Conservation (phyloP, 2,113 vertebrate genomes). For the Coturnix japonica region DNA sequence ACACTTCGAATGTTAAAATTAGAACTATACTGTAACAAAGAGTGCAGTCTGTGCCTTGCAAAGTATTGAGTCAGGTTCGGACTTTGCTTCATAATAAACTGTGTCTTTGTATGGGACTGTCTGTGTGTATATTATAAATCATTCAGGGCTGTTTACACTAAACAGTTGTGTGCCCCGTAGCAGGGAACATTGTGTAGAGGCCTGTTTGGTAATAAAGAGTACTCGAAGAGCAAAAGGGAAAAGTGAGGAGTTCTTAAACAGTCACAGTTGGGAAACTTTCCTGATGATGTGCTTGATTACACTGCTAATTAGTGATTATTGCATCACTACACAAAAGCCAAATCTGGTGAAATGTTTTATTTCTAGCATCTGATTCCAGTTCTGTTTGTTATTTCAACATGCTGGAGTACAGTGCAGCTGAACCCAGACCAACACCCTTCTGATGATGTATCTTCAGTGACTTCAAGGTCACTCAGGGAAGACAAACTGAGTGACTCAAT, state of each 20-base stretch:
- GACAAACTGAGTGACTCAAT: background rate
- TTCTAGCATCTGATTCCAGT: background rate
- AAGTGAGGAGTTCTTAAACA: background rate
- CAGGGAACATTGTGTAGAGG: background rate
- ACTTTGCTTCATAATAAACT: slow-evolving; percentile 17
- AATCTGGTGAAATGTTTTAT: background rate
- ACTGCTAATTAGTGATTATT: background rate
- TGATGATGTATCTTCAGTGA: background rate
- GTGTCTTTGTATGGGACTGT: background rate
- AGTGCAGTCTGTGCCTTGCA: background rate
- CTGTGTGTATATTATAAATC: background rate
- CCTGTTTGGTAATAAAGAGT: background rate
- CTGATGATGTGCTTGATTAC: background rate
- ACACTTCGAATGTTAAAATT: background rate
- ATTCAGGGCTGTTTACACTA: background rate
- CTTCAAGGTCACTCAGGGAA: slow-evolving; percentile 66
- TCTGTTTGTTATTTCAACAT: slow-evolving; percentile 66
- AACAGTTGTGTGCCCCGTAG: background rate
- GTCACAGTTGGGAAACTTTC: background rate
- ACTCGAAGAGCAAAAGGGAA: background rate
- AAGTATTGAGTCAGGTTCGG: background rate
- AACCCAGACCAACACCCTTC: slow-evolving; percentile 42
- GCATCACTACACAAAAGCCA: background rate
- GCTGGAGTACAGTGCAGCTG: background rate
- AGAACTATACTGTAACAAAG: background rate